Base-by-base conservation (phyloP, 2,113 vertebrate species). In the Malurus melanocephalus region DNA sequence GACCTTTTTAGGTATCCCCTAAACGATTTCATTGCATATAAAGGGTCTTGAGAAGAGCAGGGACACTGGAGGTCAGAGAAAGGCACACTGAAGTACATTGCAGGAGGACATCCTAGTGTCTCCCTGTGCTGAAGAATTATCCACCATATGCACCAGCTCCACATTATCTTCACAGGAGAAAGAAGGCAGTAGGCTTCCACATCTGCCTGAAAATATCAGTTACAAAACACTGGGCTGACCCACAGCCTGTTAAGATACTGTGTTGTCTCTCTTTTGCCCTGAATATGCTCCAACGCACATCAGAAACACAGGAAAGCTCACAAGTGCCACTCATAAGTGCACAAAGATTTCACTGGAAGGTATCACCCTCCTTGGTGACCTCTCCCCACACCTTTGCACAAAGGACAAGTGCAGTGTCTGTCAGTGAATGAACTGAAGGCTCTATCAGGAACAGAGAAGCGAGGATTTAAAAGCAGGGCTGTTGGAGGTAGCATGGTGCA, bases 401-500 rank as follows among this genome's bases (percentile, higher is more conserved):
- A n/a, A 73, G 30, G 56, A 80, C 32, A 61, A 61, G 24, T 67
- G 69, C 40, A 20, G 30, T 26, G 45, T 62, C 59, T 66, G 68
- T 24, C 8, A 13, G 14, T 74, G 51, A 75, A 86, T 60, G 49
- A 61, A 74, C 42, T 30, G 38, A 90, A 69, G 62, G 53, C 14
- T 88, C 80, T 30, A 68, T 21, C 49, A 68, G 49, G 45, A 77
- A 60, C 27, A 88, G 35, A 8, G 28, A 67, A 68, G 38, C 18
- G 33, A 57, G 49, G 66, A 79, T 88, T 92, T 94, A 81, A 92
- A 91, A 42, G 33, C 73, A 79, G 43, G 17, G 21, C 43, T 84
- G 51, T 72, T 1, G 2, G 59, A 75, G 32, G 61, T 38, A 13
- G 49, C 62, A 32, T 21, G 30, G 32, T 81, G 65, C 68, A 0